Conservation (phyloP, 1,140 invertebrate species). For the Doryteuthis pealeii region DNA sequence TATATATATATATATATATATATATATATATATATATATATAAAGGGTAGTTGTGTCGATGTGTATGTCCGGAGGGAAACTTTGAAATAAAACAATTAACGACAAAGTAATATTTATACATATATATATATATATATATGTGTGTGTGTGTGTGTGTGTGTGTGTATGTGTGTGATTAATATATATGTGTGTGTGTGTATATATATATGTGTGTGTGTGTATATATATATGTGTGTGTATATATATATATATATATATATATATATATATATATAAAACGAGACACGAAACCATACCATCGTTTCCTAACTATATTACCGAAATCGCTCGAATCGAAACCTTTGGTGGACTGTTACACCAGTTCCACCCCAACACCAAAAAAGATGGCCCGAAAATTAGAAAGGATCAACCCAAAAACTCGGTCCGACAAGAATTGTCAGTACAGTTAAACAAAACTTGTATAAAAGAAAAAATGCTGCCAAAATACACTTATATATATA, state of each 20-base stretch:
- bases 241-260: background rate
- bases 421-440: too few species aligned
- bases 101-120: background rate
- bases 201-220: background rate
- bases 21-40: background rate
- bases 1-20: background rate
- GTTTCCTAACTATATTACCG: background rate
- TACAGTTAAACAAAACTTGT: too few species aligned
- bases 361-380: too few species aligned
- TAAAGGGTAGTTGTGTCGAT: background rate
- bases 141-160: background rate
- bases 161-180: background rate
- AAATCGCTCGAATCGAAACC: background rate
- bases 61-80: too few species aligned
- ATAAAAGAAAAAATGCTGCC: too few species aligned
- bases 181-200: background rate
- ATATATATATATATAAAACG: background rate
- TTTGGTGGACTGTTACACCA: too few species aligned
- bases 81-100: too few species aligned
- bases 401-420: too few species aligned
- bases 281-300: background rate
- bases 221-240: background rate
- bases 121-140: slow-evolving; percentile 1
- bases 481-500: background rate
- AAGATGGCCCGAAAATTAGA: too few species aligned